Base-by-base conservation (phyloP, 2,113 vertebrate species). In the Alethe castanea region DNA sequence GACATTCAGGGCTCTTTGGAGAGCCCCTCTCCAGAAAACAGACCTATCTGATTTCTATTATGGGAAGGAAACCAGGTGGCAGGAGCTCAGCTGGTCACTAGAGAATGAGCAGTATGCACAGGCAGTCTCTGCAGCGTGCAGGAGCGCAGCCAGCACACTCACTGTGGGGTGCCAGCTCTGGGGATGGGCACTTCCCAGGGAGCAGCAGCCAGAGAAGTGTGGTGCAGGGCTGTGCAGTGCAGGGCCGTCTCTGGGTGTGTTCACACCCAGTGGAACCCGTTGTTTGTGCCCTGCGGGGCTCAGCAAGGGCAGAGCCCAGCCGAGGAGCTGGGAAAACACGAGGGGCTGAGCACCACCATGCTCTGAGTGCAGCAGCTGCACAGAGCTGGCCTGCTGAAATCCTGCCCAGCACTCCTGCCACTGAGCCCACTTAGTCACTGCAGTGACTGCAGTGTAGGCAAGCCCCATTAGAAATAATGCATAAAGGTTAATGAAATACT, bases 401-500 rank as follows among this genome's bases (percentile, higher is more conserved):
- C 60, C 77, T 95, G 95, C 83, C 83, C 69, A 6, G 54, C 40
- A 11, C 86, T 60, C 26, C 91, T 89, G 73, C 25, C 61, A 28
- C 80, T 7, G 12, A 40, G 83, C 23, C 54, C 86, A 44, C 94
- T 92, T 47, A 79, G 69, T 67, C 85, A 65, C 82, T 42, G 35
- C 81, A 47, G 47, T 35, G 52, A 81, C 92, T 79, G 92, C 67
- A 29, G 79, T 4, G 24, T 29, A 91, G 91, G 76, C 47, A 44
- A 67, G 56, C 82, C 76, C 82, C 76, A 64, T 74, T 88, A 94
- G 94, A 93, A 96, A 95, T 93, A 94, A 96, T 90, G 92, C 90
- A 94, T 92, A 90, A 95, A 96, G 81, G 95, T 95, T 95, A 97
- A 97, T 94, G 70, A 92, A 96, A 92, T 88, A 95, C 85, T 95